Evolutionary conservation across 2,113 vertebrate species (phyloP).

Genomic region (Mugil cephalus): DNA sequence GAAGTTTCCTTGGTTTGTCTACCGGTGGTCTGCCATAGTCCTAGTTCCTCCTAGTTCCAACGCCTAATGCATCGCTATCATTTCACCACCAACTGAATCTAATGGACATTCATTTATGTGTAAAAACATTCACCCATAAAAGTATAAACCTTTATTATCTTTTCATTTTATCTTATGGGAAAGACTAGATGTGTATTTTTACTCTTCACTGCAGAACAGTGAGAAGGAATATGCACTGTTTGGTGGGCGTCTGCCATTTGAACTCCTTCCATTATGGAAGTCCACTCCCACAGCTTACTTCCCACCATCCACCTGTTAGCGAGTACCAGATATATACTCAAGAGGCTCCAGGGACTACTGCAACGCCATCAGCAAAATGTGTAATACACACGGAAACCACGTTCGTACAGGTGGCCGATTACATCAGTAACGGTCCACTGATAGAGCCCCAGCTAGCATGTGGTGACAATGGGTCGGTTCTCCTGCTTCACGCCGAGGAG

Average conservation of each 20-base stretch:
- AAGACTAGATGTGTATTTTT: background rate
- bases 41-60: no score
- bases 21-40: no score
- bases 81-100: no score
- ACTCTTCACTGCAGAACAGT: background rate
- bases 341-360: conserved; percentile 38
- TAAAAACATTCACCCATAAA: no score
- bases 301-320: conserved; percentile 54
- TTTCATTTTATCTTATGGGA: background rate
- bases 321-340: conserved; percentile 36
- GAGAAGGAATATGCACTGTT: conserved; percentile 3
- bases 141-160: background rate
- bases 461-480: conserved; percentile 22
- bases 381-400: conserved; percentile 30
- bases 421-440: conserved; percentile 64
- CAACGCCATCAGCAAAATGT: conserved; percentile 27
- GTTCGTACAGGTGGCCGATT: conserved; percentile 65
- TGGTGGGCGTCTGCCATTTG: conserved; percentile 29
- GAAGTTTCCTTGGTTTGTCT: no score
- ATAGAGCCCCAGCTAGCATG: conserved; percentile 35
- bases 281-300: conserved; percentile 28
- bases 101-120: no score
- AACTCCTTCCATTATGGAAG: conserved; percentile 42
- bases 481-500: conserved; percentile 10
- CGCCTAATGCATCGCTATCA: no score